Conservation (phyloP, 2,888 invertebrate genomes). For the Emmelina monodactyla region DNA sequence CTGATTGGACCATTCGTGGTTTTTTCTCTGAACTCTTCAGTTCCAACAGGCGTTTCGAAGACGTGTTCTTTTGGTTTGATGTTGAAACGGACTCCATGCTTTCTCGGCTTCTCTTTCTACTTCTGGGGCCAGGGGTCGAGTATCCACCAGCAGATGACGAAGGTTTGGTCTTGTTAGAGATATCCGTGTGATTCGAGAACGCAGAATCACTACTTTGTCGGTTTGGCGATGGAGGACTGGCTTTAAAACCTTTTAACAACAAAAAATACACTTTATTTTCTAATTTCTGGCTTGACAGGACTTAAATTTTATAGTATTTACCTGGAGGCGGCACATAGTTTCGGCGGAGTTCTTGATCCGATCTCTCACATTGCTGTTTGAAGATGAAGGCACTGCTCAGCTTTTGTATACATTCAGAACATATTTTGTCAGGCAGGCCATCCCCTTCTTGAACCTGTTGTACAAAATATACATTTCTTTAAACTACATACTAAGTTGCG, state of each 20-base stretch:
- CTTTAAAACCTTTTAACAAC: constrained; percentile 34
- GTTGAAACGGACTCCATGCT: constrained; percentile 26
- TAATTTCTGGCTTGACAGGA: background rate
- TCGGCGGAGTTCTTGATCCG: constrained; percentile 51
- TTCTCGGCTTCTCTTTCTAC: constrained; percentile 42
- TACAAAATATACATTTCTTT: too few species aligned
- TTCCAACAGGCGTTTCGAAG: constrained; percentile 41
- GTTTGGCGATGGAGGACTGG: constrained; percentile 37
- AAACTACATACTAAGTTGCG: too few species aligned
- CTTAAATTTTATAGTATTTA: constrained; percentile 13
- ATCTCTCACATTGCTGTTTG: constrained; percentile 58
- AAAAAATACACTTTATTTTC: constrained; percentile 12
- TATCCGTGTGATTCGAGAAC: constrained; percentile 49
- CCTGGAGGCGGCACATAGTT: constrained; percentile 57
- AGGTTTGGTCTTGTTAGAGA: constrained; percentile 34
- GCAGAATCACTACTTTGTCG: constrained; percentile 59
- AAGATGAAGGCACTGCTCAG: constrained; percentile 58
- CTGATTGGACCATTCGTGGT: constrained; percentile 23
- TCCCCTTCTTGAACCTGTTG: constrained; percentile 57
- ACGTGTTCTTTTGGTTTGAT: background rate
- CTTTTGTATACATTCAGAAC: constrained; percentile 57
- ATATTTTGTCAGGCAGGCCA: constrained; percentile 57
- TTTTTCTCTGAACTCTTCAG: constrained; percentile 33
- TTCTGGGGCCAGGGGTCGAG: constrained; percentile 25
- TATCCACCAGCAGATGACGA: constrained; percentile 31